Conservation (phyloP, 2,113 vertebrate species). For the Lota lota region DNA sequence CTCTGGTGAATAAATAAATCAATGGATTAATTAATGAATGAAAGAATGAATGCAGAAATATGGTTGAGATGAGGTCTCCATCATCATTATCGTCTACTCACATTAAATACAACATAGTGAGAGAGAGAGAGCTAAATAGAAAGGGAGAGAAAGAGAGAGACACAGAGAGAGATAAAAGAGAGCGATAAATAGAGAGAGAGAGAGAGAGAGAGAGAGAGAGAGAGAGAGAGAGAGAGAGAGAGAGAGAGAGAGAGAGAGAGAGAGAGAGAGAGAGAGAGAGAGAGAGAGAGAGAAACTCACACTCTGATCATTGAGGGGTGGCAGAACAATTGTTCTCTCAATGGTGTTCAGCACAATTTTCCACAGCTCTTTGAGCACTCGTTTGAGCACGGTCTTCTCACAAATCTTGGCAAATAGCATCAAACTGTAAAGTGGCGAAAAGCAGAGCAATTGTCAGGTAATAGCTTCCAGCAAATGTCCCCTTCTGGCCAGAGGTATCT, state of each 20-base stretch:
- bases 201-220: constrained; percentile 20
- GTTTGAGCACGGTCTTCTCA: constrained; percentile 96
- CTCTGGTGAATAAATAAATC: too few species aligned
- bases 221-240: constrained; percentile 4
- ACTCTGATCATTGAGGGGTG: constrained; percentile 88
- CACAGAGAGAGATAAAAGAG: constrained; percentile 21
- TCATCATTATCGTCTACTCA: too few species aligned
- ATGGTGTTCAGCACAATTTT: constrained; percentile 94
- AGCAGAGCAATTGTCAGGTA: constrained; percentile 29
- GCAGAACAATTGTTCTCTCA: constrained; percentile 93
- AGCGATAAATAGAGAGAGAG: constrained; percentile 33
- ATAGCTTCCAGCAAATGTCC: constrained; percentile 10
- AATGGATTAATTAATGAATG: neutral
- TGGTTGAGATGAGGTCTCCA: too few species aligned
- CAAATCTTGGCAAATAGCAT: constrained; percentile 96
- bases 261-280: neutral
- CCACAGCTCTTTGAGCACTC: constrained; percentile 95
- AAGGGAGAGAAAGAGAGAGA: neutral
- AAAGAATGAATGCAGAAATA: neutral
- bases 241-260: neutral
- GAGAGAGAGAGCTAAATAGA: too few species aligned
- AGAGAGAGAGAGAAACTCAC: constrained; percentile 74
- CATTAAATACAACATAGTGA: too few species aligned
- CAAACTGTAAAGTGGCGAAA: constrained; percentile 77
- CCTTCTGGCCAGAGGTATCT: too few species aligned